These are phyloP conservation scores for human DNA, from an alignment of 2,113 vertebrate genomes.

Conservation along the genomic window DNA sequence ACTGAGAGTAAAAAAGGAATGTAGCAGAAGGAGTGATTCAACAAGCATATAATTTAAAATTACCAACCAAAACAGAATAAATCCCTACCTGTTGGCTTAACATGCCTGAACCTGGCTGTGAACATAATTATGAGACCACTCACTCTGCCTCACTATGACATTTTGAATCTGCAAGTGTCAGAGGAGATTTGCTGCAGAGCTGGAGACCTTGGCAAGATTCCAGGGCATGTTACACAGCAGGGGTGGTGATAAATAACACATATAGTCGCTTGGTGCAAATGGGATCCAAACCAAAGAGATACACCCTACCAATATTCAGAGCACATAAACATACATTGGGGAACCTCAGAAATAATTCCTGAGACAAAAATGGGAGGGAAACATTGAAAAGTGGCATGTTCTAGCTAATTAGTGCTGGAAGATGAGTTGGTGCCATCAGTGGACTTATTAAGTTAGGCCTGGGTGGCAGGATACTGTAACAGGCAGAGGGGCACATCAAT, in stretches of 20 bases:
- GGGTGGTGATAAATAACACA: not conserved
- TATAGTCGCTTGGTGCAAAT: no score
- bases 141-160: not conserved
- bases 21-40: not conserved
- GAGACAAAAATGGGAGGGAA: not conserved
- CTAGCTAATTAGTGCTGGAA: not conserved
- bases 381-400: not conserved
- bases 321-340: not conserved
- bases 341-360: not conserved
- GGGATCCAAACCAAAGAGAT: not conserved
- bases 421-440: not conserved
- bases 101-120: not conserved
- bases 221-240: not conserved
- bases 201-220: not conserved
- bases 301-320: not conserved
- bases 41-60: slow-evolving; percentile 8
- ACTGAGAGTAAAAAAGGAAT: not conserved
- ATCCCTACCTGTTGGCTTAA: not conserved
- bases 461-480: not conserved
- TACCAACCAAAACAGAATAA: not conserved
- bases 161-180: not conserved
- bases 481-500: not conserved
- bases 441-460: not conserved
- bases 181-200: not conserved
- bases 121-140: not conserved